Percentiles rank a stretch among this genome's conserved stretches.
Conservation (phyloP, 2,888 invertebrate genomes). For the Carabus problematicus region DNA sequence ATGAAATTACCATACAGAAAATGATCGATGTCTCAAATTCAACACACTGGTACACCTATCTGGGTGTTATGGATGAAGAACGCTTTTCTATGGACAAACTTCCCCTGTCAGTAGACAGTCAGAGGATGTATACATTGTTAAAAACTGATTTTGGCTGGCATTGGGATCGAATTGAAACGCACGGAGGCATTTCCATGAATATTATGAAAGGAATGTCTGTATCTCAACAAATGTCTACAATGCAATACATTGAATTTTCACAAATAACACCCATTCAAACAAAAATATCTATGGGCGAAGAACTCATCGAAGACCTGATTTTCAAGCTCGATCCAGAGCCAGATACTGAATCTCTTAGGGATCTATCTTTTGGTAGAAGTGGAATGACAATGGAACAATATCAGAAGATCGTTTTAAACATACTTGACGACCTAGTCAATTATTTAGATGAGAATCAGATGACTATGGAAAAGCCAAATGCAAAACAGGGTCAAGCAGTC, state of each 20-base stretch:
- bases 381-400: slow-evolving; percentile 49
- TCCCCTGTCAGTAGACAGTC: slow-evolving; percentile 48
- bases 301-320: slow-evolving; percentile 11
- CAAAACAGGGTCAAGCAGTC: slow-evolving; percentile 53
- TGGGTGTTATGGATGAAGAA: slow-evolving; percentile 12
- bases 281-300: slow-evolving; percentile 31
- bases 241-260: slow-evolving; percentile 56
- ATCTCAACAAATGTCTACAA: slow-evolving; percentile 56
- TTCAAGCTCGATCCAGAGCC: slow-evolving; percentile 4
- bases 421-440: slow-evolving; percentile 53
- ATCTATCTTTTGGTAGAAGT: slow-evolving; percentile 55
- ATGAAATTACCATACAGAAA: slow-evolving; percentile 53
- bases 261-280: slow-evolving; percentile 47
- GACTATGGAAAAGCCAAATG: slow-evolving; percentile 52
- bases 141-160: slow-evolving; percentile 46
- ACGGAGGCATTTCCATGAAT: slow-evolving; percentile 49
- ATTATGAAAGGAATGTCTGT: slow-evolving; percentile 51
- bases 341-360: slow-evolving; percentile 46
- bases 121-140: slow-evolving; percentile 48
- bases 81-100: slow-evolving; percentile 32
- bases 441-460: slow-evolving; percentile 55
- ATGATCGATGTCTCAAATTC: slow-evolving; percentile 45
- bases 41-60: slow-evolving; percentile 15
- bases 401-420: slow-evolving; percentile 50
- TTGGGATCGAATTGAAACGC: slow-evolving; percentile 48